phyloP scores from a whole-genome alignment of 2,888 invertebrate species.

The Cosmia pyralina region DNA sequence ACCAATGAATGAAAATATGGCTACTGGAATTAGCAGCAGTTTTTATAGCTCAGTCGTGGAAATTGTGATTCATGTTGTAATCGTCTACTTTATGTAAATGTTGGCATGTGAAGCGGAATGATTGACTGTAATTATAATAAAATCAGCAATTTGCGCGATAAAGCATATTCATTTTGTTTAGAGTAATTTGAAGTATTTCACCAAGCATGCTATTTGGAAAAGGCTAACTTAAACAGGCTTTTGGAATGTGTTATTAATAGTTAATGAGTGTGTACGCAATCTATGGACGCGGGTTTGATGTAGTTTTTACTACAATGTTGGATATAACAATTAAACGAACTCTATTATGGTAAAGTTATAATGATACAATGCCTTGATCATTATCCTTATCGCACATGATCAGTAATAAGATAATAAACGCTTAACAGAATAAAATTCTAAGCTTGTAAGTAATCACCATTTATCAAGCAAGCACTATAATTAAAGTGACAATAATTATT shows the following conservation, averaged over 20 bases:
- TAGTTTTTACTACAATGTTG: not conserved
- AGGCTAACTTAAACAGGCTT: not conserved
- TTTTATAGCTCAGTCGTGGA: constrained; percentile 9
- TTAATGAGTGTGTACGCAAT: not conserved
- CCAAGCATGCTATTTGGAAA: not conserved
- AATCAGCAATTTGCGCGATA: constrained; percentile 29
- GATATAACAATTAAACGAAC: not conserved
- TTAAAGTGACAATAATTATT: constrained; percentile 38
- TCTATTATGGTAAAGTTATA: not conserved
- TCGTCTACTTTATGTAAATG: constrained; percentile 34
- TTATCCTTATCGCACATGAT: constrained; percentile 22
- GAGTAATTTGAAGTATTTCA: constrained; percentile 4
- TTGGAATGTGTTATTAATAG: not conserved
- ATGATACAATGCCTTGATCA: not conserved
- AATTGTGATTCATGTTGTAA: constrained; percentile 26
- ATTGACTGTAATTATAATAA: constrained; percentile 34
- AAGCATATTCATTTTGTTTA: constrained; percentile 20
- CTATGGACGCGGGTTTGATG: not conserved
- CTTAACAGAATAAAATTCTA: constrained; percentile 6
- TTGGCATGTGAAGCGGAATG: constrained; percentile 39
- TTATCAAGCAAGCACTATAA: constrained; percentile 17
- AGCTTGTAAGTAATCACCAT: constrained; percentile 26
- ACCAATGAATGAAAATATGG: not conserved
- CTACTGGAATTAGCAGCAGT: not conserved
- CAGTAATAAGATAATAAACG: constrained; percentile 7